Base-by-base conservation (phyloP, 2,113 vertebrate species). In the Passer montanus region DNA sequence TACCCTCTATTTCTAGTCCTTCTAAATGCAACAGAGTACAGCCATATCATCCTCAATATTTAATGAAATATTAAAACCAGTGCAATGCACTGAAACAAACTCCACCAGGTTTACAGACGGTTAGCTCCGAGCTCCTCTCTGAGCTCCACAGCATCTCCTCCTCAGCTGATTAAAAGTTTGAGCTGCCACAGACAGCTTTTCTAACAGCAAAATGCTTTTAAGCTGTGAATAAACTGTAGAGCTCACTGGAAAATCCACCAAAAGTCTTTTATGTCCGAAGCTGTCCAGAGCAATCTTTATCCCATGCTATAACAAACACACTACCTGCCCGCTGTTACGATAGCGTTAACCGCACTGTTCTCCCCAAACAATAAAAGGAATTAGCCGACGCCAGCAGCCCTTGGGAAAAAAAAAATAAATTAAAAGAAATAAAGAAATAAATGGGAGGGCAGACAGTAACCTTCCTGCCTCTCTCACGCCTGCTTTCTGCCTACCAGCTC, bases 281-380 rank as follows among this genome's bases (percentile, higher is more conserved):
- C 83, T 52, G 76, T 52, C 95, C 91, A 83, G 81, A 82, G 78
- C 75, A 67, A 80, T 76, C 88, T 81, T 90, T 50, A 93, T 53
- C 84, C 80, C 68, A 12, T 89, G 85, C 37, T 83, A 47, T 19
- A 59, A 68, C 15, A 80, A 92, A 74, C 68, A 63, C 52, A 0
- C 85, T 96, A 93, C 97, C 96, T 96, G 97, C 96, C 58, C 75
- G 79, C n/a, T 79, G 80, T 10, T 83, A 23, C 24, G 47, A 55
- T 2, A 82, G 95, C 85, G 82, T 62, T 94, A 85, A 91, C 75
- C 62, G 49, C 93, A 74, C 55, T 66, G 67, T 13, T 60, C 39
- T 90, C 68, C 60, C 80, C 93, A 83, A 84, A 97, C 97, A 97
- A 98, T 96, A 96, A 98, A 97, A 97, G 96, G 94, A 96, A 96